A percentile compares a stretch with the other conserved stretches of the same genome.
Conservation (phyloP, 2,888 invertebrate genomes). For the Latheticus oryzae region DNA sequence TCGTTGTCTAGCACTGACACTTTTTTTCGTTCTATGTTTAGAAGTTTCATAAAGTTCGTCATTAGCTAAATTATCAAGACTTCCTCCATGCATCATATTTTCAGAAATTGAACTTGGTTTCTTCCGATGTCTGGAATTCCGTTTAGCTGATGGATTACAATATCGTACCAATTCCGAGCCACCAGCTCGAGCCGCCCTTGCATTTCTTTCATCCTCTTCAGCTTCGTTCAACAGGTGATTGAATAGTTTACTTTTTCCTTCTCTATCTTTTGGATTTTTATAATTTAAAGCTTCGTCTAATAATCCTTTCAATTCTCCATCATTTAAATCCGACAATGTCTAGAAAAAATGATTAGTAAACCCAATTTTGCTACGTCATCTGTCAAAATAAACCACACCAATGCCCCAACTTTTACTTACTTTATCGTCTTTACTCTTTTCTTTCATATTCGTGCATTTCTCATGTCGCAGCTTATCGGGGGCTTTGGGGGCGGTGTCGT, state of each 20-base stretch:
- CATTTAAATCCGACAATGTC: slow-evolving; percentile 72
- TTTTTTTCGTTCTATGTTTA: slow-evolving; percentile 56
- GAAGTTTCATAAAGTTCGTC: slow-evolving; percentile 62
- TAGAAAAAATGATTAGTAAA: slow-evolving; percentile 46
- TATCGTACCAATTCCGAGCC: slow-evolving; percentile 64
- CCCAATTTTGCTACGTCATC: slow-evolving; percentile 44
- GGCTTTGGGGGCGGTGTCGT: slow-evolving; percentile 81
- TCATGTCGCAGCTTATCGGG: slow-evolving; percentile 70
- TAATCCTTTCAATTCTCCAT: slow-evolving; percentile 79
- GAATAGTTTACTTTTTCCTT: slow-evolving; percentile 86
- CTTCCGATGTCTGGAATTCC: slow-evolving; percentile 52
- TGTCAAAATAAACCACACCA: slow-evolving; percentile 34
- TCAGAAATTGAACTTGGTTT: slow-evolving; percentile 68
- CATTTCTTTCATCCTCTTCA: slow-evolving; percentile 78
- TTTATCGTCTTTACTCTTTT: slow-evolving; percentile 55
- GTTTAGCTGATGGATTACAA: slow-evolving; percentile 63
- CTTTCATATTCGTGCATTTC: slow-evolving; percentile 35
- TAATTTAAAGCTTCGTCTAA: slow-evolving; percentile 87
- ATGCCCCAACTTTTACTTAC: slow-evolving; percentile 43
- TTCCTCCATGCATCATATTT: slow-evolving; percentile 69
- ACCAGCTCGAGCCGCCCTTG: slow-evolving; percentile 68
- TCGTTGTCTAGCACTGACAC: slow-evolving; percentile 68
- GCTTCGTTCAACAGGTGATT: slow-evolving; percentile 83
- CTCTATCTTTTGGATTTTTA: slow-evolving; percentile 85
- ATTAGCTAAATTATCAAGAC: slow-evolving; percentile 70